A percentile compares a stretch with the other conserved stretches of the same genome.
These are phyloP conservation scores for Poeciliopsis turrubarensis DNA, from an alignment of 2,113 vertebrate genomes.

Conservation along the genomic window DNA sequence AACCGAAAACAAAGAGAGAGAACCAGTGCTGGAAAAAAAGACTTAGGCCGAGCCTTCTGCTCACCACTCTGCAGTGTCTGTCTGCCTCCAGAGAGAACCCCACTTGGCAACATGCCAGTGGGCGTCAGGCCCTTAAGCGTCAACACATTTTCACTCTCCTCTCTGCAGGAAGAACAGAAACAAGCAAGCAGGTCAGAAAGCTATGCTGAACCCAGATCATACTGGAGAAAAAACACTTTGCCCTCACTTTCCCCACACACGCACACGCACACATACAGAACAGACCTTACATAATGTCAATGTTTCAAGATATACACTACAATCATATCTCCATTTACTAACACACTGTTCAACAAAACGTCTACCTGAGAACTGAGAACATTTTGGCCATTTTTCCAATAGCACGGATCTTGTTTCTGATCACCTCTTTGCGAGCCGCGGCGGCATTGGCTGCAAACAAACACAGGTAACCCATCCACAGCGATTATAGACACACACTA, in stretches of 20 bases:
- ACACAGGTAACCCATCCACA: neutral
- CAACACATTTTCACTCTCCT: constrained; percentile 87
- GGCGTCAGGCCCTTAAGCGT: constrained; percentile 86
- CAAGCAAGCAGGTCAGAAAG: constrained; percentile 43
- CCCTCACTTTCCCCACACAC: neutral
- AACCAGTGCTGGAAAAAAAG: constrained; percentile 28
- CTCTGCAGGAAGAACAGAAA: constrained; percentile 72
- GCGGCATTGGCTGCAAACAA: constrained; percentile 81
- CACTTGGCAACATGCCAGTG: constrained; percentile 86
- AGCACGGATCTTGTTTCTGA: constrained; percentile 86
- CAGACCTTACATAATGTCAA: neutral
- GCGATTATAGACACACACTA: neutral
- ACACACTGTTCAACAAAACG: neutral
- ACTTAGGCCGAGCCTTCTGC: constrained; percentile 36
- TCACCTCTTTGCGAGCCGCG: constrained; percentile 85
- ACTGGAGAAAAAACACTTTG: neutral
- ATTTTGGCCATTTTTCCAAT: constrained; percentile 88
- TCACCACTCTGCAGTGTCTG: constrained; percentile 86
- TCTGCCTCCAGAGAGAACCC: constrained; percentile 84
- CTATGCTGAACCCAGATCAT: constrained; percentile 20
- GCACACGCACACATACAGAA: neutral
- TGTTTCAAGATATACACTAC: neutral
- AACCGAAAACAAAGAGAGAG: constrained; percentile 30
- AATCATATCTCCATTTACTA: neutral
- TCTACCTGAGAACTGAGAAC: constrained; percentile 84